Percentiles rank a stretch among this genome's conserved stretches.
phyloP scores from a whole-genome alignment of 1,140 invertebrate species.

The Caenorhabditis briggsae region DNA sequence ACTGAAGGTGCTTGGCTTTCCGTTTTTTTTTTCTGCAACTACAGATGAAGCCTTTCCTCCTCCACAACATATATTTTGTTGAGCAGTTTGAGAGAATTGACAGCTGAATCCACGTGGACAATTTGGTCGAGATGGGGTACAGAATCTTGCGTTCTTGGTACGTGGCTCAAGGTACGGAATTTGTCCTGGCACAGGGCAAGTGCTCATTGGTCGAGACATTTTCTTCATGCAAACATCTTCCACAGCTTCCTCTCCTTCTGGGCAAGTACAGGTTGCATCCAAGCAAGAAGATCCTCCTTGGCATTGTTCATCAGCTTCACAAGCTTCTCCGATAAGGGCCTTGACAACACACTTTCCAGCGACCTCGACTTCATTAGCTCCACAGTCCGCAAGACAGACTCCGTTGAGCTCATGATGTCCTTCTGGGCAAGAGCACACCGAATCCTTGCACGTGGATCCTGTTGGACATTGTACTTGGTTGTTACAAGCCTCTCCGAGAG shows the following conservation, averaged over 20 bases:
- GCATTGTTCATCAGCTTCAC: slow-evolving; percentile 73
- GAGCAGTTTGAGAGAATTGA: slow-evolving; percentile 70
- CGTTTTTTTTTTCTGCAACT: slow-evolving; percentile 19
- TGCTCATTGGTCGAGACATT: slow-evolving; percentile 44
- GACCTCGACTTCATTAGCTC: slow-evolving; percentile 62
- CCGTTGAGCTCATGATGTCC: slow-evolving; percentile 66
- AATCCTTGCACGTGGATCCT: slow-evolving; percentile 69
- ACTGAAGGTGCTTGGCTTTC: slow-evolving; percentile 58
- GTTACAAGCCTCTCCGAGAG: slow-evolving; percentile 72
- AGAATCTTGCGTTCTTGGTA: slow-evolving; percentile 74
- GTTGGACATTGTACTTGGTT: slow-evolving; percentile 73
- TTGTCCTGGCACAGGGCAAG: slow-evolving; percentile 71
- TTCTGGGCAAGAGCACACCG: slow-evolving; percentile 71
- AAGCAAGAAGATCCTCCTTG: slow-evolving; percentile 72
- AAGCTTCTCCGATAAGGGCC: slow-evolving; percentile 65
- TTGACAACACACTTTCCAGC: slow-evolving; percentile 62
- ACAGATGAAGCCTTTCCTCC: slow-evolving; percentile 41
- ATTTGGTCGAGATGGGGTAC: slow-evolving; percentile 65
- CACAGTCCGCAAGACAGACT: slow-evolving; percentile 63
- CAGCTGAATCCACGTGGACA: slow-evolving; percentile 72
- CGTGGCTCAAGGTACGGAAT: slow-evolving; percentile 72
- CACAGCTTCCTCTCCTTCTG: slow-evolving; percentile 66
- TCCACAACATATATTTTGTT: slow-evolving; percentile 76
- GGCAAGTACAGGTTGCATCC: slow-evolving; percentile 71
- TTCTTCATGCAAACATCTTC: slow-evolving; percentile 70